phyloP scores from a whole-genome alignment of 2,888 invertebrate genomes.

The Metellina segmentata region DNA sequence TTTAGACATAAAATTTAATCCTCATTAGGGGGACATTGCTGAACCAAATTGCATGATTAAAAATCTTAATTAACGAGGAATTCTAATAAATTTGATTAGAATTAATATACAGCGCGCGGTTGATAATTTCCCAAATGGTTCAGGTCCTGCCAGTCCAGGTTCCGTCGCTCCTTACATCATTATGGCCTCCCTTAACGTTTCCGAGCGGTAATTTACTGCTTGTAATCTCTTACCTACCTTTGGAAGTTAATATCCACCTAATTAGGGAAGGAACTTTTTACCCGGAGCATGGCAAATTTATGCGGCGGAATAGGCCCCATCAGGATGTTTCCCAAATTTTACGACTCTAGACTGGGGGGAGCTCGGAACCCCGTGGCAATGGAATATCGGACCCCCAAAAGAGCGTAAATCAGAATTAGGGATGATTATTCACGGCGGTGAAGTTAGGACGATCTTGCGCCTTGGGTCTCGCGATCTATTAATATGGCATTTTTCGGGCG shows the following conservation, averaged over 20 bases:
- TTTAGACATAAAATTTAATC: too few relatives aligned
- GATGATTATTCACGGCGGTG: slow-evolving; percentile 13
- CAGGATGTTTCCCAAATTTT: slow-evolving; percentile 37
- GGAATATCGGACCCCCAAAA: neutral
- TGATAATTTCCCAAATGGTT: neutral
- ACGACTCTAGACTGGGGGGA: neutral
- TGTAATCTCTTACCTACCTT: slow-evolving; percentile 17
- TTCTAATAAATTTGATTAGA: neutral
- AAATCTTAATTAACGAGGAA: neutral
- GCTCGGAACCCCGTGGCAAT: neutral
- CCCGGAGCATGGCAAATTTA: neutral
- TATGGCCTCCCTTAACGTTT: neutral
- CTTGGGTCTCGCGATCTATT: neutral
- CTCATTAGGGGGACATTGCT: too few relatives aligned
- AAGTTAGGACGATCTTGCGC: neutral
- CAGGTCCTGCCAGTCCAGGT: neutral
- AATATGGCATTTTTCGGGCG: neutral
- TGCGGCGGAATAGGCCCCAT: neutral
- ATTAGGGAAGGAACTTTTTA: slow-evolving; percentile 25
- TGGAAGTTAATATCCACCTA: slow-evolving; percentile 45
- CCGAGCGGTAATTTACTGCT: slow-evolving; percentile 23
- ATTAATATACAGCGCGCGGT: neutral
- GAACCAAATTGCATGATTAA: too few relatives aligned
- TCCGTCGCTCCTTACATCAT: neutral
- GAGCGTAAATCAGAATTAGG: slow-evolving; percentile 52